phyloP scores from a whole-genome alignment of 2,113 vertebrate species.

The Bambusicola thoracicus region DNA sequence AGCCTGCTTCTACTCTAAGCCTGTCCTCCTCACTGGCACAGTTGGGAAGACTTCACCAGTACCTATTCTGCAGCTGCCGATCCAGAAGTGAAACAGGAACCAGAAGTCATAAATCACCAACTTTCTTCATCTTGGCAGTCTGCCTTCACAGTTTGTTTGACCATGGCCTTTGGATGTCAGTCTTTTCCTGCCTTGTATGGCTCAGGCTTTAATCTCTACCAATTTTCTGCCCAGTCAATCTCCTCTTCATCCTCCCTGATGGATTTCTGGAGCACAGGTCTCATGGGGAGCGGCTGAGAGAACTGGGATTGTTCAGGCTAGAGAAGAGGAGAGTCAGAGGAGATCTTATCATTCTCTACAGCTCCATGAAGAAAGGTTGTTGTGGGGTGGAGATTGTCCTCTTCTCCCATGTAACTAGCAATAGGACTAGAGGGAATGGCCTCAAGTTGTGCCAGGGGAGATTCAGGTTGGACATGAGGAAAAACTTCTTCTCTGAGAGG shows the following conservation, averaged over 20 bases:
- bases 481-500: too few relatives aligned
- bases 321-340: too few relatives aligned
- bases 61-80: not conserved
- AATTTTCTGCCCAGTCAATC: not conserved
- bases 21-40: not conserved
- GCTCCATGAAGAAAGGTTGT: too few relatives aligned
- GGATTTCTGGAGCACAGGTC: too few relatives aligned
- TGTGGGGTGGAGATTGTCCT: too few relatives aligned
- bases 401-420: too few relatives aligned
- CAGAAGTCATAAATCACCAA: not conserved
- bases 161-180: not conserved
- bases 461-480: too few relatives aligned
- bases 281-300: too few relatives aligned
- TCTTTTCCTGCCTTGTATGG: not conserved
- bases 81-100: not conserved
- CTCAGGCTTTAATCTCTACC: not conserved
- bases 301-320: too few relatives aligned
- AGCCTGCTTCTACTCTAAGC: not conserved
- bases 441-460: too few relatives aligned
- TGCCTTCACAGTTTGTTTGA: not conserved
- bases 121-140: not conserved
- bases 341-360: too few relatives aligned
- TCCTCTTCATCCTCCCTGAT: not conserved
- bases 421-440: too few relatives aligned
- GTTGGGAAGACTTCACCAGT: not conserved